Conservation (phyloP, 2,113 vertebrate genomes). For the Pipa parva region DNA sequence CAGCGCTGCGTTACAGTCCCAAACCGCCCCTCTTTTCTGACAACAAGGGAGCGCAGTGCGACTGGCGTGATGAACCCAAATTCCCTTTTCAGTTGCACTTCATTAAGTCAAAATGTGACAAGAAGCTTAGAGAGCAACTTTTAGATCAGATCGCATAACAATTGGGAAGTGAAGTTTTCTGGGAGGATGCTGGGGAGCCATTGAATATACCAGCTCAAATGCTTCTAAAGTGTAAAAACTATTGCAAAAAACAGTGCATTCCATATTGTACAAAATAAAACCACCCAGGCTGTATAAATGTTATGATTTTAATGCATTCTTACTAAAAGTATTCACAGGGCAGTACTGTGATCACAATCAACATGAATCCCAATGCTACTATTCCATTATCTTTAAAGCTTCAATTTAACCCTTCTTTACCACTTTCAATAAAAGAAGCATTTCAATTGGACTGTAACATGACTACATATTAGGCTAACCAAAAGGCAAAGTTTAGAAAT, state of each 20-base stretch:
- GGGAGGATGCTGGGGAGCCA: slow-evolving; percentile 52
- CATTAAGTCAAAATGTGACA: slow-evolving; percentile 99
- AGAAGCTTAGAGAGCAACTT: slow-evolving; percentile 99
- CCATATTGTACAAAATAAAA: neutral
- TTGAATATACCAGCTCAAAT: slow-evolving; percentile 39
- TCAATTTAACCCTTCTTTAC: no score
- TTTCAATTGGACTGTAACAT: no score
- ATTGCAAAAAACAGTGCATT: slow-evolving; percentile 10
- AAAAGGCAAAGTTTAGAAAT: no score
- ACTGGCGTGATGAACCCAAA: slow-evolving; percentile 99
- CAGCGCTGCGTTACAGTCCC: slow-evolving; percentile 92
- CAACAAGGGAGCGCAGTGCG: slow-evolving; percentile 97
- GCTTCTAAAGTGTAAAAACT: neutral
- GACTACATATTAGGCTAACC: no score
- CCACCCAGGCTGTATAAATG: neutral
- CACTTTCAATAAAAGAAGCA: no score
- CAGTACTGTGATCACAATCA: no score
- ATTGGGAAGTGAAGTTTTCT: slow-evolving; percentile 92
- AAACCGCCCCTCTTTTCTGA: slow-evolving; percentile 98
- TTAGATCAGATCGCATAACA: slow-evolving; percentile 99
- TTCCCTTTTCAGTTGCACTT: slow-evolving; percentile 99
- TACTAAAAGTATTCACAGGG: no score
- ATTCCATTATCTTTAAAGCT: no score
- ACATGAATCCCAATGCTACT: no score
- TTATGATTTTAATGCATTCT: no score